Base-by-base conservation (phyloP, 2,797 vertebrate species). In the Miichthys miiuy region DNA sequence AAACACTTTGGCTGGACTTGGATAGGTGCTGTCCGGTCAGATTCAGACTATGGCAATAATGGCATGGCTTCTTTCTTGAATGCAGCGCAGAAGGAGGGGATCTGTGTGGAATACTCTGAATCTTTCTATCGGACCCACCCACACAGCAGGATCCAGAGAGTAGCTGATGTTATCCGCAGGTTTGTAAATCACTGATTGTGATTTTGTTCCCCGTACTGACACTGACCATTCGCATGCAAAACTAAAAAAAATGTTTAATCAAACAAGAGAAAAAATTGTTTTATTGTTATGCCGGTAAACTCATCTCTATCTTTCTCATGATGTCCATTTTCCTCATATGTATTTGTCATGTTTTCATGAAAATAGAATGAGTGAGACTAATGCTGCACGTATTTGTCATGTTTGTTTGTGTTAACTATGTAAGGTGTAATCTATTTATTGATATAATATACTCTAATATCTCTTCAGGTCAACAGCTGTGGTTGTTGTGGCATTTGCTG, bases 1-100 rank as follows among this genome's bases (percentile, higher is more conserved):
- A 93, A 91, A 61, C 85, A 90, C 63, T 94, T 94, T 48, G 93
- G 84, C n/a, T 95, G 95, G 94, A 95, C 93, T 5, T 95, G 94
- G 94, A 94, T 95, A n/a, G 95, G 95, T 1, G 84, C 93, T 11
- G 51, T 95, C 30, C 80, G 89, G 8, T 94, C 93, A 0, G 91
- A 95, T 63, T 93, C 91, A 0, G 94, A 94, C 61, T 95, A 95
- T 8, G 94, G 93, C 5, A 95, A 94, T 79, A 93, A 90, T 34
- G 94, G 93, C 12, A 93, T 95, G 91, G 87, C 85, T 0, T 83
- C 90, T 11, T 95, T 95, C 54, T 72, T 93, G 4, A 54, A 62
- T 0, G 85, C 91, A 47, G 94, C 93, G 1, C 78, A 44, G 25
- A 84, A 77, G 77, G 89, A 89, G 16, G 91, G 91, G 9, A 90